Evolutionary conservation across 1,140 invertebrate genomes (phyloP), one percentile per base, ranked within the genome.

Genomic region (Pseudomyrmex dendroicus): DNA sequence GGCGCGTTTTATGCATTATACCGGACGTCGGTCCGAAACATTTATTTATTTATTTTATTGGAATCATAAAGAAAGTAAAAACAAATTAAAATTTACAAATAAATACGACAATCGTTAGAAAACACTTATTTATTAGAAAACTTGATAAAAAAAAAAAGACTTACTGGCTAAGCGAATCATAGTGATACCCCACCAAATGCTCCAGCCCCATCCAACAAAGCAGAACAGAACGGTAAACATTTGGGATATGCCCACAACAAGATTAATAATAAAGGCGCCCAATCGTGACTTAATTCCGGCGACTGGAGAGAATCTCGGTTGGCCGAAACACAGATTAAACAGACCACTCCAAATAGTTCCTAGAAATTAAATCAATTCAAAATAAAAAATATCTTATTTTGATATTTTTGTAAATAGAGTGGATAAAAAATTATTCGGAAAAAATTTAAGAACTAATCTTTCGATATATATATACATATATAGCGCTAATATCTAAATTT

Each of bases 121-220:
- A 35, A 35, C 5, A 35, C 35, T 20, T 20, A 20, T 20, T 20
- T 20, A 20, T 20, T 20, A 20, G 20, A 35, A 35, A 35, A 35
- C 35, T 35, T 7, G 35, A 35, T 35, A 35, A 35, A 35, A 35
- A 35, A 5, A 35, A 35, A 35, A 17, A 50, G 73, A 95, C 96
- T 96, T 92, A 97, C 96, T 96, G 88, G 97, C 96, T 92, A 97
- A 94, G 91, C 95, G 96, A 13, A 98, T 93, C 96, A 99, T 97
- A 86, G 98, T 98, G 77, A 98, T 96, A 20, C 98, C 98, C 98
- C 98, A 99, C 96, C 98, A 98, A 72, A 99, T 97, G 48, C 98
- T 98, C 98, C 98, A 99, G 84, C 98, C 98, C 98, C 98, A 99
- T 3, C 98, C 98, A 46, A 99, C 98, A 8, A 99, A 95, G 84